Evolutionary conservation across 2,888 invertebrate species (phyloP).

Genomic region (Andricus curvator): DNA sequence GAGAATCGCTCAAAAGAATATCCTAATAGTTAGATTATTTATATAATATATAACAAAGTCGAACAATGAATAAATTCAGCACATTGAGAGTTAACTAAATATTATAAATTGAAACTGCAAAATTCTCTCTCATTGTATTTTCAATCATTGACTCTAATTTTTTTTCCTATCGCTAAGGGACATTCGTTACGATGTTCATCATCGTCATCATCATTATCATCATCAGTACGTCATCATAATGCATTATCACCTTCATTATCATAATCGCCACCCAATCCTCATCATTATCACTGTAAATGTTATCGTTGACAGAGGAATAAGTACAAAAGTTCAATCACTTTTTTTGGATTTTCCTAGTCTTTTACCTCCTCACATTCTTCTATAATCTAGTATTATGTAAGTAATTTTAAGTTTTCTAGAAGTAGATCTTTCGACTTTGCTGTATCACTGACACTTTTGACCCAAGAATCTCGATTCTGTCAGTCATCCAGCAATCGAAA

Average conservation of each 20-base stretch:
- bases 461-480: neutral
- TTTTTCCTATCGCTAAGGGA: slow-evolving; percentile 21
- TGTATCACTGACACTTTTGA: neutral
- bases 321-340: slow-evolving; percentile 65
- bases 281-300: slow-evolving; percentile 48
- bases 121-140: slow-evolving; percentile 48
- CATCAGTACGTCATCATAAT: slow-evolving; percentile 35
- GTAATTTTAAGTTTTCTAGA: slow-evolving; percentile 40
- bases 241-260: slow-evolving; percentile 42
- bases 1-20: neutral
- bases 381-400: slow-evolving; percentile 37
- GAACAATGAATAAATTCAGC: slow-evolving; percentile 27
- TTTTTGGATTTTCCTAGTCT: slow-evolving; percentile 45
- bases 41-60: slow-evolving; percentile 34
- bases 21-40: slow-evolving; percentile 15
- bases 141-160: slow-evolving; percentile 18
- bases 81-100: neutral
- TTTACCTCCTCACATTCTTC: slow-evolving; percentile 39
- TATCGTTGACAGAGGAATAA: slow-evolving; percentile 61
- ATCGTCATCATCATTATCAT: slow-evolving; percentile 46
- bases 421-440: slow-evolving; percentile 46
- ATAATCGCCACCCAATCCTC: slow-evolving; percentile 44
- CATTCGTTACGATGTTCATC: slow-evolving; percentile 14
- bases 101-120: slow-evolving; percentile 28
- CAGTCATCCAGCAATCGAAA: slow-evolving; percentile 17